phyloP scores from a whole-genome alignment of 1,140 invertebrate genomes.

The Acyrthosiphon pisum region DNA sequence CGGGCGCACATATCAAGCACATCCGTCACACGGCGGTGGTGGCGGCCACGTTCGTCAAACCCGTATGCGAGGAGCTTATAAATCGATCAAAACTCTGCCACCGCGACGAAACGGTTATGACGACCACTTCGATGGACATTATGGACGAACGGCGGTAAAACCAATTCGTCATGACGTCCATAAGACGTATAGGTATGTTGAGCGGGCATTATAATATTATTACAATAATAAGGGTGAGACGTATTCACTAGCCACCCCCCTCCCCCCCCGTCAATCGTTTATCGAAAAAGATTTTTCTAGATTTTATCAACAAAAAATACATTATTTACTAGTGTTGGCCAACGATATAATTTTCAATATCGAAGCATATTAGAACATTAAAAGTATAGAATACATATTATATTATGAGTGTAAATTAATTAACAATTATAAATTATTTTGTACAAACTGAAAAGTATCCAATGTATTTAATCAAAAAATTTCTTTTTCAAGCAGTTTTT shows the following conservation, averaged over 20 bases:
- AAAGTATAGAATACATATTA: too few species aligned
- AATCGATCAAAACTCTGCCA: slow-evolving; percentile 22
- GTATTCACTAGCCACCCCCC: background rate
- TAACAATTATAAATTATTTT: too few species aligned
- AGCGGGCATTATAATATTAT: background rate
- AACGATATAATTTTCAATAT: too few species aligned
- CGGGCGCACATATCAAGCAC: background rate
- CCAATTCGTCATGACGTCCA: background rate
- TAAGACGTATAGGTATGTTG: background rate
- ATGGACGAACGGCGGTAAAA: background rate
- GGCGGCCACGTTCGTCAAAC: background rate
- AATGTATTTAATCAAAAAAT: too few species aligned
- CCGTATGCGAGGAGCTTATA: background rate
- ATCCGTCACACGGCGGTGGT: background rate
- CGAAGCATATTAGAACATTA: too few species aligned
- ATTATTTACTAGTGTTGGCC: too few species aligned
- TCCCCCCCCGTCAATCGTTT: background rate
- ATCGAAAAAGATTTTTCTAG: background rate
- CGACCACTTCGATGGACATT: background rate
- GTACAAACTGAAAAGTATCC: too few species aligned
- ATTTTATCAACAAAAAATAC: background rate
- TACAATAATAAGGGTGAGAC: background rate
- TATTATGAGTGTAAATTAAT: too few species aligned
- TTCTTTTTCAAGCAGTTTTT: too few species aligned
- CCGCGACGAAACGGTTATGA: background rate